These are phyloP conservation scores for Uria lomvia DNA, from an alignment of 2,113 vertebrate genomes.

Conservation along the genomic window DNA sequence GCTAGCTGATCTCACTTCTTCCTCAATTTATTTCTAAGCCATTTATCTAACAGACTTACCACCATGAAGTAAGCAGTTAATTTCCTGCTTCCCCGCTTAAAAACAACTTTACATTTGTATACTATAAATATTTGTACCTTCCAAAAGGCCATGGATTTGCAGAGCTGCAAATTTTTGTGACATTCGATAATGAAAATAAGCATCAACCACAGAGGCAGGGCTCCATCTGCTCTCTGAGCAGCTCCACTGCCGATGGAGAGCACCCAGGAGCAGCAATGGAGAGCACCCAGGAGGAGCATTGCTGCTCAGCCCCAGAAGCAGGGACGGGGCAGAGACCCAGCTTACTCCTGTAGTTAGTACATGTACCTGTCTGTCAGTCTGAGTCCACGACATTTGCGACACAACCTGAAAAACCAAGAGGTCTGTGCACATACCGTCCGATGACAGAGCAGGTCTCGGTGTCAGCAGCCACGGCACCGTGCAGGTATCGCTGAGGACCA, in stretches of 20 bases:
- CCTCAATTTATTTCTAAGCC: neutral
- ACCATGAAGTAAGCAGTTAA: neutral
- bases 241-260: neutral
- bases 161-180: neutral
- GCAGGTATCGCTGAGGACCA: constrained; percentile 27
- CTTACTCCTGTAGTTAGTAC: rapidly evolving
- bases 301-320: neutral
- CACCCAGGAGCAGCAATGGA: neutral
- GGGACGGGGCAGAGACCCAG: too few species aligned
- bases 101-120: neutral
- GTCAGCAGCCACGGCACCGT: constrained; percentile 82
- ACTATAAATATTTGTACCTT: neutral
- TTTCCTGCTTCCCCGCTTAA: neutral
- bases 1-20: neutral
- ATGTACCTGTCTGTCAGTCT: neutral
- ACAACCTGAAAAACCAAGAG: neutral
- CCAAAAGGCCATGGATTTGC: neutral
- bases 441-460: constrained; percentile 77
- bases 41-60: neutral
- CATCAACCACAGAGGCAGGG: neutral
- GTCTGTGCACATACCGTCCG: constrained; percentile 73
- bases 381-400: rapidly evolving
- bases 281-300: neutral
- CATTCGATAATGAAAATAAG: neutral
- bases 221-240: neutral